Evolutionary conservation across 37 sponge, comb jelly and placozoan genomes (phyloP).

Genomic region (Tethya wilhelma): DNA sequence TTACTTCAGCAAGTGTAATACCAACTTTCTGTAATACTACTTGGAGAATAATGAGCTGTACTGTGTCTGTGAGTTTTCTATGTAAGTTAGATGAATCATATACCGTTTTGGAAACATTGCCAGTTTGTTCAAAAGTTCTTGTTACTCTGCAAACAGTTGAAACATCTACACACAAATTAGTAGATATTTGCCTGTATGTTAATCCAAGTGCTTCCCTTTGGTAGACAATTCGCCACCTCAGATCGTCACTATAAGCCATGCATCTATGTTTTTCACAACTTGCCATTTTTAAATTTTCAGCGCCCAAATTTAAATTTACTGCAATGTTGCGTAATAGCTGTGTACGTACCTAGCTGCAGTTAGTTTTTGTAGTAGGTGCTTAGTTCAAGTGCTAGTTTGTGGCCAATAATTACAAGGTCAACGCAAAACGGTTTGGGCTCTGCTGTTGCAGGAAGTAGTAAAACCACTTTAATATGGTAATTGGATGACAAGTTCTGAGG

Average conservation of each 20-base stretch:
- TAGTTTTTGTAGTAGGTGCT: no score
- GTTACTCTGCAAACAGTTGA: background rate
- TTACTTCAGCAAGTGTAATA: background rate
- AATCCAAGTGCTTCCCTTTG: background rate
- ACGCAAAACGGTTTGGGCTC: no score
- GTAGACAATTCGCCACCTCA: background rate
- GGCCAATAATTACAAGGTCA: no score
- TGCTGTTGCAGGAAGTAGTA: no score
- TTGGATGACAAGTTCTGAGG: no score
- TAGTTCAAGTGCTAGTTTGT: no score
- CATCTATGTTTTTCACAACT: background rate
- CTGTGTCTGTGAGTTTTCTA: background rate
- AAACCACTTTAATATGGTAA: no score
- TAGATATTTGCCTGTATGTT: background rate
- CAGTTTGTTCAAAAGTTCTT: background rate
- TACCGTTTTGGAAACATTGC: constrained; percentile 4
- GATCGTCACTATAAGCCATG: constrained; percentile 2
- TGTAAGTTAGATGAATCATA: background rate
- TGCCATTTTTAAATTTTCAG: no score
- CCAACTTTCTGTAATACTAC: no score
- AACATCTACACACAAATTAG: background rate
- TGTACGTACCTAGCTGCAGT: no score
- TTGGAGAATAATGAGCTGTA: constrained; percentile 1
- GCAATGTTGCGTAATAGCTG: no score
- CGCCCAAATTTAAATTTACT: no score